These are phyloP conservation scores for Tichodroma muraria DNA, from an alignment of 2,113 vertebrate species.

Conservation along the genomic window DNA sequence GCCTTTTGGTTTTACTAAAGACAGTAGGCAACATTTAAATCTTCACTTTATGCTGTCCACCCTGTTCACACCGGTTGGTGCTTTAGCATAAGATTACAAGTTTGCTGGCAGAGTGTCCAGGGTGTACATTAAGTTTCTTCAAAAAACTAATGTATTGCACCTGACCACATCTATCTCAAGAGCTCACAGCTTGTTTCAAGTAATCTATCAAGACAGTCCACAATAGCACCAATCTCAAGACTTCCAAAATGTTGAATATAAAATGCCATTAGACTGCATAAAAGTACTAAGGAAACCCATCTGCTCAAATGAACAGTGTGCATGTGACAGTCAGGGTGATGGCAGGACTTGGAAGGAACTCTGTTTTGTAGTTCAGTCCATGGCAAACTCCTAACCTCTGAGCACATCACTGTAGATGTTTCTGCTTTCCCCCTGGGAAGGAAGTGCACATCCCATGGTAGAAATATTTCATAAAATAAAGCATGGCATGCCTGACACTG, in stretches of 20 bases:
- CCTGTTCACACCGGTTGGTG: neutral
- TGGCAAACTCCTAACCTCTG: neutral
- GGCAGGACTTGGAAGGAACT: neutral
- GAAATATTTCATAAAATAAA: neutral
- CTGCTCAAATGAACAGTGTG: neutral
- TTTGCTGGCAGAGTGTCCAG: neutral
- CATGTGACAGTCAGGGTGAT: accelerated
- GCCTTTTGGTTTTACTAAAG: neutral
- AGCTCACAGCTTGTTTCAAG: neutral
- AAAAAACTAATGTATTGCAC: neutral
- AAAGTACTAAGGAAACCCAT: neutral
- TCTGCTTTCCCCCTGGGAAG: neutral
- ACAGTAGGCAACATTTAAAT: neutral
- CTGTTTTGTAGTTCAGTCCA: neutral
- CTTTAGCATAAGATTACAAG: neutral
- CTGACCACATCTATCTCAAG: neutral
- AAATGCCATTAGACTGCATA: neutral
- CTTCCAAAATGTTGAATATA: neutral
- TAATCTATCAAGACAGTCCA: neutral
- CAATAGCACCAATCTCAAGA: neutral
- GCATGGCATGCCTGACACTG: neutral
- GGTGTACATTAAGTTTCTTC: too few relatives aligned
- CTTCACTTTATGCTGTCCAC: neutral
- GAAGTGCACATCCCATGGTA: neutral
- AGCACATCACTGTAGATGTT: neutral